phyloP scores from a whole-genome alignment of 1,140 invertebrate species.

The Sycophila sp. region DNA sequence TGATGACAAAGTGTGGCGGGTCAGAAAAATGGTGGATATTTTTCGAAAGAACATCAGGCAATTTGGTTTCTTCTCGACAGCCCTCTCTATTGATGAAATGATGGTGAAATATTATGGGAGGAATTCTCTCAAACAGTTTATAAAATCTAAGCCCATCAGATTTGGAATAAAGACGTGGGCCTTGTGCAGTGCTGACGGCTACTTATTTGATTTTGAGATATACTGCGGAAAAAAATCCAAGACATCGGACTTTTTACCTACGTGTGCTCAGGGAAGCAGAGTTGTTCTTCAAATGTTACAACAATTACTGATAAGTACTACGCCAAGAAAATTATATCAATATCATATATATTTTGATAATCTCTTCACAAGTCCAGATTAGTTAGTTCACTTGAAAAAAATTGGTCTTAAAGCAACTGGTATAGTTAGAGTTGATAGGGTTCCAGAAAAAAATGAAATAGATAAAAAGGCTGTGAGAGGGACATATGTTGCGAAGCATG shows the following conservation, averaged over 20 bases:
- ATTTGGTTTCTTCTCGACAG: slow-evolving; percentile 24
- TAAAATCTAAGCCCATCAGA: slow-evolving; percentile 22
- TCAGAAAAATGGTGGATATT: slow-evolving; percentile 19
- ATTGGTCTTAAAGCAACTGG: slow-evolving; percentile 24
- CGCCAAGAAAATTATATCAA: background rate
- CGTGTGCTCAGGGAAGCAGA: slow-evolving; percentile 12
- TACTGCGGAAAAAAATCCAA: slow-evolving; percentile 9
- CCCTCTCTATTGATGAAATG: slow-evolving; percentile 31
- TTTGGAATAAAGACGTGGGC: slow-evolving; percentile 29
- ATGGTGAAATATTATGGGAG: slow-evolving; percentile 28
- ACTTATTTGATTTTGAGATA: background rate
- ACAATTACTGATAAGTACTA: background rate
- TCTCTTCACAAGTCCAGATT: slow-evolving; percentile 22
- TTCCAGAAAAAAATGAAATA: slow-evolving; percentile 5
- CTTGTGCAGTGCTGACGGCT: background rate
- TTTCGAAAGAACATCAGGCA: slow-evolving; percentile 24
- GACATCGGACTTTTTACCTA: slow-evolving; percentile 12
- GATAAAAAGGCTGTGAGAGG: background rate
- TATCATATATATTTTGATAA: slow-evolving; percentile 34
- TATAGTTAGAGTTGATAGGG: slow-evolving; percentile 14
- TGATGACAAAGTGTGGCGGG: slow-evolving; percentile 14
- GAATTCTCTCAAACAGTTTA: slow-evolving; percentile 9
- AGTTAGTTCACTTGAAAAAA: slow-evolving; percentile 25
- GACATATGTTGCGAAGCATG: background rate
- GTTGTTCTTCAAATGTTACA: slow-evolving; percentile 26